Percentiles rank a stretch among this genome's conserved stretches.
Conservation (phyloP, 2,888 invertebrate genomes). For the Hyposoter dolosus region DNA sequence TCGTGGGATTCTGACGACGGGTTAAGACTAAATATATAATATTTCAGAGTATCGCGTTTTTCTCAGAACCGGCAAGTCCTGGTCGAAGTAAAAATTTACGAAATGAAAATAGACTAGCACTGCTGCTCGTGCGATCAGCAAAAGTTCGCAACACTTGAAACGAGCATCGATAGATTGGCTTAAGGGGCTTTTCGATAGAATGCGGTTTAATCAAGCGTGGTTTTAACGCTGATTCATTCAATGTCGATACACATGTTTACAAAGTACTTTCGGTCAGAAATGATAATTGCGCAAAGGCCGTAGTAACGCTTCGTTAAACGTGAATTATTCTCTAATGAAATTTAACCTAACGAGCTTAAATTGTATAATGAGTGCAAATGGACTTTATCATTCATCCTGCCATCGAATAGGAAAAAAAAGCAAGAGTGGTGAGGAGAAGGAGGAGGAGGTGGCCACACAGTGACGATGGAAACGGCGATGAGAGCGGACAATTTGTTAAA, state of each 20-base stretch:
- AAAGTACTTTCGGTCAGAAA: constrained; percentile 7
- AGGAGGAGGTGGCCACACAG: not conserved
- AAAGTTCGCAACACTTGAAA: not conserved
- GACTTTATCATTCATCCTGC: constrained; percentile 44
- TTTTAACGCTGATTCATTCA: not conserved
- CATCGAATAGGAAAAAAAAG: not conserved
- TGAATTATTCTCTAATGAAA: constrained; percentile 43
- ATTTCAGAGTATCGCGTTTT: not conserved
- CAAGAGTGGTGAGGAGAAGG: not conserved
- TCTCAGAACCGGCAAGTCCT: not conserved
- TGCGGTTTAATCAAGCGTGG: not conserved
- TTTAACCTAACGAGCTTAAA: constrained; percentile 30
- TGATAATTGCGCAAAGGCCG: constrained; percentile 13
- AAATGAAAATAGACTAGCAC: not conserved
- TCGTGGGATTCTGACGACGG: not conserved
- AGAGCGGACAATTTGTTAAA: constrained; percentile 70
- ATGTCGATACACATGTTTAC: not conserved
- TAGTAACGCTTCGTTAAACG: constrained; percentile 35
- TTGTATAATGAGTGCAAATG: constrained; percentile 32
- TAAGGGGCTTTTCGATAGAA: not conserved
- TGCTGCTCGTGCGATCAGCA: not conserved
- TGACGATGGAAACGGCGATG: constrained; percentile 32
- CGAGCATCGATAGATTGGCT: not conserved
- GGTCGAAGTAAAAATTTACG: not conserved
- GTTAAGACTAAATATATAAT: not conserved